Percentiles rank a stretch among this genome's conserved stretches.
Conservation (phyloP, 2,888 invertebrate genomes). For the Alloplasta piceator region DNA sequence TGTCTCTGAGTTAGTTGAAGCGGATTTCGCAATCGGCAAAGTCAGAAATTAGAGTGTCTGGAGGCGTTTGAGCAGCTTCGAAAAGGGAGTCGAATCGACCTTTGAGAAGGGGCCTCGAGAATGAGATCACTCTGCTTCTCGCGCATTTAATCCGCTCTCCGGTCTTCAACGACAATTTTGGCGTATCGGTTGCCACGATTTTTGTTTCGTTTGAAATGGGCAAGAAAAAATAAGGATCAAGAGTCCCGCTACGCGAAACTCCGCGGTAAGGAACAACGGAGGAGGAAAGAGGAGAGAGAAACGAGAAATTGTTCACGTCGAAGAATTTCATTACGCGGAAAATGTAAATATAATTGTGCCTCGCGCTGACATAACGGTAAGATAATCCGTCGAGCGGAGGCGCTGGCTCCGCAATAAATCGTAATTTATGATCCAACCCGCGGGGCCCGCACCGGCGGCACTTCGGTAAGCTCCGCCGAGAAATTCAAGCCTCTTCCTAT, state of each 20-base stretch:
- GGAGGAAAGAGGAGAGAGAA: not conserved
- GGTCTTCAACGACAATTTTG: not conserved
- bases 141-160: slow-evolving; percentile 23
- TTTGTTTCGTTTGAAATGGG: slow-evolving; percentile 8
- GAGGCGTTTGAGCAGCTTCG: slow-evolving; percentile 17
- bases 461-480: slow-evolving; percentile 62
- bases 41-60: too few species aligned
- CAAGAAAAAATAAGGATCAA: slow-evolving; percentile 27
- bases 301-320: slow-evolving; percentile 11
- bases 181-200: too few species aligned
- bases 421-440: slow-evolving; percentile 80
- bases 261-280: too few species aligned
- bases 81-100: not conserved
- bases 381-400: slow-evolving; percentile 81
- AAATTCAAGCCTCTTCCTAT: slow-evolving; percentile 74
- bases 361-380: slow-evolving; percentile 81
- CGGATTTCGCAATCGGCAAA: too few species aligned
- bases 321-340: slow-evolving; percentile 77
- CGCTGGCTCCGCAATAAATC: slow-evolving; percentile 80
- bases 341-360: slow-evolving; percentile 81
- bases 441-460: slow-evolving; percentile 60
- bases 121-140: slow-evolving; percentile 33
- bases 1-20: slow-evolving; percentile 55
- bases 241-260: slow-evolving; percentile 24
- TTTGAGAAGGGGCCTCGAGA: slow-evolving; percentile 1